Percentiles rank a stretch among this genome's conserved stretches.
phyloP scores from a whole-genome alignment of 2,113 vertebrate species.

The Siphamia tubifer region DNA sequence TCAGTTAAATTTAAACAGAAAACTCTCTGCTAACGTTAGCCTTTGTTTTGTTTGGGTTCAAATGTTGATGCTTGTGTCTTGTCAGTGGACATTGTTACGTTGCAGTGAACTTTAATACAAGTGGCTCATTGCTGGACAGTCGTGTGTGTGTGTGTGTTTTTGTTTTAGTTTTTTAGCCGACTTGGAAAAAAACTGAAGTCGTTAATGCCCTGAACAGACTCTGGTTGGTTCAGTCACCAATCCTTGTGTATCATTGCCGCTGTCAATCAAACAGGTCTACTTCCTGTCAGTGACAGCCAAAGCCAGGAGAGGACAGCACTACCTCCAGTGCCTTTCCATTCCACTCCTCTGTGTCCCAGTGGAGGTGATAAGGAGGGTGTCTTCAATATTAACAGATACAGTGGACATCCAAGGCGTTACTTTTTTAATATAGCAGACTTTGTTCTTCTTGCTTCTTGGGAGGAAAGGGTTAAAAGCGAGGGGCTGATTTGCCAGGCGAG shows the following conservation, averaged over 20 bases:
- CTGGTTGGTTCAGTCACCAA: not conserved
- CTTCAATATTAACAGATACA: conserved; percentile 3
- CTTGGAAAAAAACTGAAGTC: too few relatives aligned
- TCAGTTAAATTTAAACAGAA: too few relatives aligned
- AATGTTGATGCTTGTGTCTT: too few relatives aligned
- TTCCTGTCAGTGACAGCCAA: not conserved
- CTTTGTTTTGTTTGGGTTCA: too few relatives aligned
- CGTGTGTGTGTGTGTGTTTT: too few relatives aligned
- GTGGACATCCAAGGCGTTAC: not conserved
- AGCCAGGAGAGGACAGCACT: not conserved
- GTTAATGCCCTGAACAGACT: too few relatives aligned
- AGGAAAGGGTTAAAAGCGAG: conserved; percentile 47
- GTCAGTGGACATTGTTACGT: too few relatives aligned
- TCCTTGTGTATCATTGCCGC: not conserved
- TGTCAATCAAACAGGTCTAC: not conserved
- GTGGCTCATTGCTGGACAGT: too few relatives aligned
- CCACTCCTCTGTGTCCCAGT: not conserved
- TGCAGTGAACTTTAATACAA: too few relatives aligned
- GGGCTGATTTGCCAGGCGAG: conserved; percentile 40
- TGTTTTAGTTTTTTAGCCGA: too few relatives aligned
- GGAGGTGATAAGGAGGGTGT: not conserved
- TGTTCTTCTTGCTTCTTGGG: conserved; percentile 20
- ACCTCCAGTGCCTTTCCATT: not conserved
- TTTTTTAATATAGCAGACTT: conserved; percentile 8
- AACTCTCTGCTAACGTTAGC: too few relatives aligned